Conservation (phyloP, 2,113 vertebrate species). For the Strix uralensis region DNA sequence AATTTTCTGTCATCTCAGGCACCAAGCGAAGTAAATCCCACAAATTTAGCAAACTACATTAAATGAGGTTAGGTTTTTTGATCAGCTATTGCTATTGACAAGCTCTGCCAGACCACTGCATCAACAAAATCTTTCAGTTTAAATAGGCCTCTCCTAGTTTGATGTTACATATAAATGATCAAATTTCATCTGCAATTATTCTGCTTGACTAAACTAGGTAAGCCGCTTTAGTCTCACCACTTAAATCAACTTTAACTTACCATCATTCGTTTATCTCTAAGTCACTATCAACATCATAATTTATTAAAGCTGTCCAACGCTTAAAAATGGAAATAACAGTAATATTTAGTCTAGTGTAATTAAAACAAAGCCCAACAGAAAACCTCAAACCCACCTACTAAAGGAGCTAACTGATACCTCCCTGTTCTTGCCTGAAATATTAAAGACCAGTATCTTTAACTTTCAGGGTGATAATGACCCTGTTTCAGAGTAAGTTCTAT, state of each 20-base stretch:
- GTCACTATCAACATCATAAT: not conserved
- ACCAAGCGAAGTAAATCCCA: slow-evolving; percentile 41
- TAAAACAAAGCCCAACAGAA: slow-evolving; percentile 13
- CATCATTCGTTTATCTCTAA: not conserved
- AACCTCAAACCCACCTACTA: not conserved
- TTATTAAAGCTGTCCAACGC: slow-evolving; percentile 41
- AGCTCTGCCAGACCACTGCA: slow-evolving; percentile 1
- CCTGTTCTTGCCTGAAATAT: slow-evolving; percentile 1
- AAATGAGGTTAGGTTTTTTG: slow-evolving; percentile 23
- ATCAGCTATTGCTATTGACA: slow-evolving; percentile 59
- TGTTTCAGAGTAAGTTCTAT: not conserved
- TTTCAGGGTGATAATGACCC: slow-evolving; percentile 4
- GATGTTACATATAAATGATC: not conserved
- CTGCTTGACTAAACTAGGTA: not conserved
- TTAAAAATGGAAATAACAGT: not conserved
- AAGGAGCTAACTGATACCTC: slow-evolving; percentile 7
- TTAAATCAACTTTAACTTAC: not conserved
- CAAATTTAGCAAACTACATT: slow-evolving; percentile 23
- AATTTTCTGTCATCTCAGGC: slow-evolving; percentile 33
- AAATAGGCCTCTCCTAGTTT: not conserved
- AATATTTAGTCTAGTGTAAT: not conserved
- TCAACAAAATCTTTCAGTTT: not conserved
- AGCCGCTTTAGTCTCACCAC: not conserved
- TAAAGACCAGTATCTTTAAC: not conserved
- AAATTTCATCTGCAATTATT: not conserved